These are phyloP conservation scores for Anabacerthia variegaticeps DNA, from an alignment of 2,797 vertebrate genomes.

Conservation along the genomic window DNA sequence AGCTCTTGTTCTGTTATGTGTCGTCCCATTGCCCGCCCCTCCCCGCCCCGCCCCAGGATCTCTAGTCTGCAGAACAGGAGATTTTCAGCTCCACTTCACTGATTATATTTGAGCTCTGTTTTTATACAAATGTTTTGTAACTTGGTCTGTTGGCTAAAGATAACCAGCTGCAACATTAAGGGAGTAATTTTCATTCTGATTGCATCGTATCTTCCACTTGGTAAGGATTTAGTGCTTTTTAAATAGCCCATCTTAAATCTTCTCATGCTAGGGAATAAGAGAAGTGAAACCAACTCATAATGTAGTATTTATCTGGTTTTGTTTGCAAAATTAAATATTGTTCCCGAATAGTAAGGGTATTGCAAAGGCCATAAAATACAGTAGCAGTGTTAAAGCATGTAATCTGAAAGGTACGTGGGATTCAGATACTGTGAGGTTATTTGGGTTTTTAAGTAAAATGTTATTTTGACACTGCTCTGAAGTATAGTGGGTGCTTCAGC, in stretches of 20 bases:
- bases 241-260: not conserved
- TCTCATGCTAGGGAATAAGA: not conserved
- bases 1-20: not conserved
- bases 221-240: not conserved
- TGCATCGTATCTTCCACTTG: not conserved
- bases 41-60: not conserved
- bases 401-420: not conserved
- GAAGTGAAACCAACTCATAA: not conserved
- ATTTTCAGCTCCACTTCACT: not conserved
- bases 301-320: not conserved
- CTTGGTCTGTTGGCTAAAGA: not conserved
- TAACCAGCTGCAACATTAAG: conserved; percentile 15
- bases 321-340: not conserved
- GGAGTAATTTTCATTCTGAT: not conserved
- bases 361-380: not conserved
- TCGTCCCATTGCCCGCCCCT: not conserved
- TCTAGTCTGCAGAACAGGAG: not conserved
- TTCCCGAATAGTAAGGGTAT: not conserved
- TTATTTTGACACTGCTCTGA: not conserved
- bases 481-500: not conserved
- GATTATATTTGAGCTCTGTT: not conserved
- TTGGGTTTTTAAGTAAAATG: not conserved
- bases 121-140: not conserved
- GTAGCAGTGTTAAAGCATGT: not conserved
- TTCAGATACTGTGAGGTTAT: not conserved